Evolutionary conservation across 2,888 invertebrate genomes (phyloP), one percentile per base, ranked within the genome.

Genomic region (Leptopilina syphax): DNA sequence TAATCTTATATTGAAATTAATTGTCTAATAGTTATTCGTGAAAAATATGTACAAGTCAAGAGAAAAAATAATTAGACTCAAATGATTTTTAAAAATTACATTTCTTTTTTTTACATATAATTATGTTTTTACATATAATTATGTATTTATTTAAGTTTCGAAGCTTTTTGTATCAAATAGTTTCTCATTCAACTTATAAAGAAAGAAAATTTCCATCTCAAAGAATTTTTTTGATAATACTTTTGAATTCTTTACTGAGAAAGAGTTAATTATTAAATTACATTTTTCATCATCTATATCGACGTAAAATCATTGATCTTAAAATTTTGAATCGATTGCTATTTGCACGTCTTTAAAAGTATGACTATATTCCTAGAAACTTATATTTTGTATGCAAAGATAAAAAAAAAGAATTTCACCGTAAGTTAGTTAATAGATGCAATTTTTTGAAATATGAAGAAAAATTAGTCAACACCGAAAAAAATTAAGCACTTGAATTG

Each of bases 361-460:
- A 79, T 83, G 79, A 65, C 77, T 85, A 81, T 83, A 81, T 81
- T 83, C 77, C 18, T 81, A 79, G 78, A 50, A 81, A 70, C 79
- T 85, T 82, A 81, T 85, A 81, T 84, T 85, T 86, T 85, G 76
- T 85, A 85, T 78, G 77, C 77, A 66, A 34, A 34, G 34, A 34
- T 34, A 34, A 34, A 34, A 34, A 34, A 82, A 73, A 65, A 47
- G 60, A 57, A 79, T n/a, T 68, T 18, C 67, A 66, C 77, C 76
- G n/a, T 57, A 57, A 73, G 57, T 57, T 73, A 73, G 57, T 60
- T 73, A 10, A 68, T 34, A 73, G 34, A 24, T 79, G 78, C 81
- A 83, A 70, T 68, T 66, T 76, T 78, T 78, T 47, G 79, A 83
- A 79, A 77, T 79, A 76, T 79, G 73, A 77, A 80, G 65, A 77